Evolutionary conservation across 2,888 invertebrate species (phyloP).

Genomic region (Tetranychus truncatus): DNA sequence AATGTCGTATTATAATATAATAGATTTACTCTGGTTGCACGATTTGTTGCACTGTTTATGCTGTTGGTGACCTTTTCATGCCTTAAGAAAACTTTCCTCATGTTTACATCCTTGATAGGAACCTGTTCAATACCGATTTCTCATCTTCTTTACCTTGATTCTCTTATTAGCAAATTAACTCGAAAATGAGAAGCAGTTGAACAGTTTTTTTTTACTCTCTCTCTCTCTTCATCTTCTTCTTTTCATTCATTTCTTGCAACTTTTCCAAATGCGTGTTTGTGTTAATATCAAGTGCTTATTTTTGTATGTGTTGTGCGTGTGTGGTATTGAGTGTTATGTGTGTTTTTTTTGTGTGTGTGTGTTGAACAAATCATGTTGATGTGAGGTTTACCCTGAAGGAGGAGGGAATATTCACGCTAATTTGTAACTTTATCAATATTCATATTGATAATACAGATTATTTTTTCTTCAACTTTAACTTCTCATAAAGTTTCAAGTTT

Average conservation of each 20-base stretch:
- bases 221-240: neutral
- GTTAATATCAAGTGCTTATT: neutral
- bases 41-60: neutral
- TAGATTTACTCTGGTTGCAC: constrained; percentile 1
- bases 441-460: neutral
- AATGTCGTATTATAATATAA: neutral
- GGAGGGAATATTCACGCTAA: neutral
- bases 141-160: neutral
- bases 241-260: neutral
- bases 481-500: neutral
- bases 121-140: constrained; percentile 1
- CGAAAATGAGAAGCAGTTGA: neutral
- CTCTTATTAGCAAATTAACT: neutral
- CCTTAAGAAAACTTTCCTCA: neutral
- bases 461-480: neutral
- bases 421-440: neutral
- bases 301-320: neutral
- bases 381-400: neutral
- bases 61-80: neutral
- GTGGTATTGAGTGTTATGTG: neutral
- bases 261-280: neutral
- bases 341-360: neutral
- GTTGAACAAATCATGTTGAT: neutral
- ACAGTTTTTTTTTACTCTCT: neutral
- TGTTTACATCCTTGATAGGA: neutral